Evolutionary conservation across 2,797 vertebrate genomes (phyloP), one percentile per base, ranked within the genome.

Genomic region (Sebastes ruberrimus): DNA sequence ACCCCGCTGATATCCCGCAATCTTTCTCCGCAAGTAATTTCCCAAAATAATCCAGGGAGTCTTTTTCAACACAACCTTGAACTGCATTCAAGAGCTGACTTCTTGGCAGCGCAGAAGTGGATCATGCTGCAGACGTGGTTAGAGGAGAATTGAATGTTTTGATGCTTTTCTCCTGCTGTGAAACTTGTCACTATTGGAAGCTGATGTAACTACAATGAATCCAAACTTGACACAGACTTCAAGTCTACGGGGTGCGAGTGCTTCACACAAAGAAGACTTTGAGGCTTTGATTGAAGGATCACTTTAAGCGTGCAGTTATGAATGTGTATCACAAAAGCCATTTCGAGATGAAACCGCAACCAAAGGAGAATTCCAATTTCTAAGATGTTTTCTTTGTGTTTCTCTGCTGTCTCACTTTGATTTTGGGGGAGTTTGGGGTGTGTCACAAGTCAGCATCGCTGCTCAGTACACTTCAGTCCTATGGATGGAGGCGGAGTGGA

Each of bases 41-140:
- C 65, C 71, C 76, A 25, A 73, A 82, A 89, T 84, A 80, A 84
- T 78, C 38, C 28, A 33, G n/a, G 20, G 25, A 52, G 61, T 35
- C 27, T 7, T 76, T 71, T 72, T 71, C 38, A 16, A 49, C 55
- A 66, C 71, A 85, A 67, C 52, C 69, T 77, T 60, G 27, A 84
- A 62, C 52, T 69, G 56, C 33, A 60, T 85, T 81, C 53, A 33
- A 61, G 46, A 60, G 60, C 77, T 78, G 61, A 69, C 32, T 71
- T 59, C 32, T 35, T 79, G 61, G 32, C 69, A 69, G 71, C 42
- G 42, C 11, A 63, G 27, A 53, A 46, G 71, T 70, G 69, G 38
- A 86, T 84, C 72, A 25, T 63, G 18, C 22, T 20, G 68, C 28
- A 62, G 28, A 76, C 57, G 72, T 55, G 10, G 27, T 86, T 68